Base-by-base conservation (phyloP, 2,888 invertebrate species). In the Zygaena filipendulae region DNA sequence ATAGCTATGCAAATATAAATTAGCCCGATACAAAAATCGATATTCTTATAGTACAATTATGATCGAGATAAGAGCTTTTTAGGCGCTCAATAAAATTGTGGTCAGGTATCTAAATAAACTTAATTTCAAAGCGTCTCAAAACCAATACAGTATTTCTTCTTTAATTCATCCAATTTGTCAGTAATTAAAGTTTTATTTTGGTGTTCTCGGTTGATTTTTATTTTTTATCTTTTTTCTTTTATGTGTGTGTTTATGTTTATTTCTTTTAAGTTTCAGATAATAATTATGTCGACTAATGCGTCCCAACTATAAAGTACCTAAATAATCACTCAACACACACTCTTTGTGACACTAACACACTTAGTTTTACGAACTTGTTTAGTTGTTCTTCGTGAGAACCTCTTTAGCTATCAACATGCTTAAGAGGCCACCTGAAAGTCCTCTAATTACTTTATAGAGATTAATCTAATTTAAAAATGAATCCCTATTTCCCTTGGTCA, bases 151-250 rank as follows among this genome's bases (percentile, higher is more conserved):
- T 52, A 50, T 47, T 51, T 57, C 49, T 45, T 43, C 39, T 45
- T 42, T 36, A 47, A 38, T n/a, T 40, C 35, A 42, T 47, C 49
- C 58, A 61, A 64, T 67, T 67, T 64, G 63, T 67, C 61, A 59
- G 52, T 61, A 63, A 64, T 66, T 62, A 67, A 47, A 42, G 42
- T 41, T n/a, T n/a, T n/a, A n/a, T n/a, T n/a, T n/a, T 33, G 36
- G 8, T 36, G 33, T 4, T 30, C n/a, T 8, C 13, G 7, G 13
- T 9, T n/a, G 4, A 11, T 21, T 21, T 6, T 9, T 4, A 21
- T 6, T 6, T n/a, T n/a, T 21, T 6, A 9, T 21, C 21, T 21
- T 21, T n/a, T 21, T 6, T 4, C 8, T n/a, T 21, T 21, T 7
- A 21, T 6, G 8, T n/a, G 10, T 4, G n/a, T 4, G 8, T n/a